Conservation (phyloP, 2,113 vertebrate genomes). For the Reinhardtius hippoglossoides region DNA sequence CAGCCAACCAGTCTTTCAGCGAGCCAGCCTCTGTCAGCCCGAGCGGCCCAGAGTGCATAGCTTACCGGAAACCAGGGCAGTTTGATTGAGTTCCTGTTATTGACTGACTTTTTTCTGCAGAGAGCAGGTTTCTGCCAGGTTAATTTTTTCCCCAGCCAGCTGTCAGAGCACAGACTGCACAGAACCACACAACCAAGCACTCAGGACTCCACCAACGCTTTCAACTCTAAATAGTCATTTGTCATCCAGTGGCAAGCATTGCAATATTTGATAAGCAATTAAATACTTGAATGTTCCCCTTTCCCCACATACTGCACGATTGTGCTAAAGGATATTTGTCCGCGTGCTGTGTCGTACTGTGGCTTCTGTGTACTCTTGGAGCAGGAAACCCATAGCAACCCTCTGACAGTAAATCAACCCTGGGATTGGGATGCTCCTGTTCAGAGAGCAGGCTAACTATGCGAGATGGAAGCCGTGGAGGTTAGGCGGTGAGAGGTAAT, state of each 20-base stretch:
- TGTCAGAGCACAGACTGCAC: constrained; percentile 75
- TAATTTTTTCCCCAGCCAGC: constrained; percentile 71
- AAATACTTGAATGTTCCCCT: constrained; percentile 34
- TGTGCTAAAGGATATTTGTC: constrained; percentile 33
- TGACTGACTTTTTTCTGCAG: constrained; percentile 82
- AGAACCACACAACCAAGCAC: constrained; percentile 58
- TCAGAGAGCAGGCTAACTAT: constrained; percentile 57
- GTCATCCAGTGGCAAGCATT: constrained; percentile 54
- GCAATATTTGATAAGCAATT: constrained; percentile 68
- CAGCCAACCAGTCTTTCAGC: constrained; percentile 74
- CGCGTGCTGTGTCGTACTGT: constrained; percentile 15
- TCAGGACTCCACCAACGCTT: constrained; percentile 43
- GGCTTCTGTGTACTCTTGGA: constrained; percentile 39
- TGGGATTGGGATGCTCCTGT: constrained; percentile 65
- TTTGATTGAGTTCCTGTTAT: constrained; percentile 96
- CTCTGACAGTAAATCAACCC: constrained; percentile 67
- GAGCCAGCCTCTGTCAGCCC: constrained; percentile 75
- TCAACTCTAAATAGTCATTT: constrained; percentile 71
- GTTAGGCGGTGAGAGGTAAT: constrained; percentile 73
- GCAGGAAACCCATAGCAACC: constrained; percentile 45
- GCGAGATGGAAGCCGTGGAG: constrained; percentile 61
- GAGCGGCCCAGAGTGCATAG: constrained; percentile 74
- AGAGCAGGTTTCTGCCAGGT: constrained; percentile 74
- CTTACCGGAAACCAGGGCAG: constrained; percentile 88
- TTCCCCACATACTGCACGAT: constrained; percentile 5